Evolutionary conservation across 2,113 vertebrate genomes (phyloP), one percentile per base, ranked within the genome.

Genomic region (Calonectris borealis): DNA sequence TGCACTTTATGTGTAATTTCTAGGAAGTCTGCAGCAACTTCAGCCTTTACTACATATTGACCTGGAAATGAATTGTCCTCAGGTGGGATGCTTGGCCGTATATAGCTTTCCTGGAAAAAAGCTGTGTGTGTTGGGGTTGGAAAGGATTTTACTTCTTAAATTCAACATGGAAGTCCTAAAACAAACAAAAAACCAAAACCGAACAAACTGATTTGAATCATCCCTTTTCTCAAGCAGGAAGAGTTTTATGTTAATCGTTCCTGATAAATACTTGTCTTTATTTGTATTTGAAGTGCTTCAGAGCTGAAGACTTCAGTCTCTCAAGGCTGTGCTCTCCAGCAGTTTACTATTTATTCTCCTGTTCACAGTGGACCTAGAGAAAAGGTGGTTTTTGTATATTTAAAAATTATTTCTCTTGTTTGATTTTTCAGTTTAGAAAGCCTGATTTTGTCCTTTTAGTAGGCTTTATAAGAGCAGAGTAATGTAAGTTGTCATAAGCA

Each of bases 121-220:
- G 7, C 8, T 34, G 2, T 49, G 10, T 16, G 16, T 61, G 10
- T 71, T 60, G 4, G 14, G 19, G 6, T 40, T 61, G 22, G 44
- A 61, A 55, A 61, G 29, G 20, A 20, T 71, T 86, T 66, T 21
- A 51, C 14, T 42, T 22, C 51, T 61, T 36, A 9, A 58, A 42
- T 36, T 48, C 62, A 31, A 48, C 7, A 4, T 17, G 38, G 14
- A 85, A 75, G 21, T 58, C 22, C 10, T 58, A 52, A 83, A 87
- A 24, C 11, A 32, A 68, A 14, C 3, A 16, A 13, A 48, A 71
- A 72, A 5, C 0, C 25, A 9, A 68, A 38, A 1, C 16, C 1
- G 0, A 58, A 18, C 16, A 19, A 48, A 46, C 9, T 42, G 14
- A 19, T 65, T n/a, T 22, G 36, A 51, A 44, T 54, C 12, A 27